phyloP scores from a whole-genome alignment of 92 coral and sea anemone species.

The Actinernus sp. region DNA sequence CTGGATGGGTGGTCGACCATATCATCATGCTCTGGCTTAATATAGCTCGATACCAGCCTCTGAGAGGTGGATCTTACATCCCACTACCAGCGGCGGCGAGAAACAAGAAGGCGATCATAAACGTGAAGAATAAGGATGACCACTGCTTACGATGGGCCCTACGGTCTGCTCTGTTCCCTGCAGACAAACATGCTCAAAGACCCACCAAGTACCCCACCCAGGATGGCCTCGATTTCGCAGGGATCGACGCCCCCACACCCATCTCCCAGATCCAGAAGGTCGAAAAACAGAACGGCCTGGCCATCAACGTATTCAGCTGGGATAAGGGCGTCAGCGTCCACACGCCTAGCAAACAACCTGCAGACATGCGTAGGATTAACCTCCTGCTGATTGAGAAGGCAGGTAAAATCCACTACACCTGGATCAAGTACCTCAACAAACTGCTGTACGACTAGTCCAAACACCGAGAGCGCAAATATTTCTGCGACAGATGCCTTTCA shows the following conservation, averaged over 20 bases:
- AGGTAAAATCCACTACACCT: conserved; percentile 15
- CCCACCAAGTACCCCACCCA: conserved; percentile 17
- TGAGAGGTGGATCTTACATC: conserved; percentile 20
- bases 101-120: conserved; percentile 34
- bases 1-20: not conserved
- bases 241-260: conserved; percentile 33
- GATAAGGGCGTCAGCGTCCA: conserved; percentile 33
- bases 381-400: conserved; percentile 31
- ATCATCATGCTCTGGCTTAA: conserved; percentile 19
- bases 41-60: conserved; percentile 33
- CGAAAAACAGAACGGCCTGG: conserved; percentile 20
- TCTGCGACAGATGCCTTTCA: conserved; percentile 24
- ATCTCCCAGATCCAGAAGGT: conserved; percentile 20
- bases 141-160: conserved; percentile 55
- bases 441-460: conserved; percentile 5
- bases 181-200: not conserved
- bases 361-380: conserved; percentile 19
- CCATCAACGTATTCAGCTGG: conserved; percentile 26
- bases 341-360: conserved; percentile 19
- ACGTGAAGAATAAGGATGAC: conserved; percentile 41
- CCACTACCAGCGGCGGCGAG: conserved; percentile 19
- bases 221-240: conserved; percentile 21
- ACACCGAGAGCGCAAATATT: not conserved
- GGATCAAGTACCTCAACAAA: conserved; percentile 14
- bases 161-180: conserved; percentile 25